Base-by-base conservation (phyloP, 1,140 invertebrate species). In the Conopomorpha cramerella region DNA sequence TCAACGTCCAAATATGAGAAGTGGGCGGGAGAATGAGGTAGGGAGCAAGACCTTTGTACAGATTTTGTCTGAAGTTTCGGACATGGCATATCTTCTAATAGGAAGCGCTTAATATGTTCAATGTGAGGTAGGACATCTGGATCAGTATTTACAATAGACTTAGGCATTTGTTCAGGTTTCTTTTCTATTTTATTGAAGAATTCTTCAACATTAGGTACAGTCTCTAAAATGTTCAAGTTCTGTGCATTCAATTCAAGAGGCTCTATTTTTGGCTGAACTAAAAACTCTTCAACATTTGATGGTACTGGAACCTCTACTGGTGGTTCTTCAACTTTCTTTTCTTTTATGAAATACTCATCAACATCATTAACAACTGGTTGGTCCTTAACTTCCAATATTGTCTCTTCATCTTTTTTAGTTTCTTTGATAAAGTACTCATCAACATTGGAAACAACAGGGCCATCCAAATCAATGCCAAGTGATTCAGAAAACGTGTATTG, bases 11-110 rank as follows among this genome's bases (percentile, higher is more conserved):
- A 45, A 38, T 49, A 60, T 38, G 38, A 70, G 49, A 32, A 61
- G 19, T 63, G 67, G 49, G 68, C 61, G 1, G 71, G 71, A 4
- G 71, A 70, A 45, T 73, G 71, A 23, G 71, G 68, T n/a, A 73
- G 56, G 14, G 68, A 73, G 41, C 51, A 65, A n/a, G 66, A 56
- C 41, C 50, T 58, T 41, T 71, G 71, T 17, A 46, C 49, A 38
- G 44, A 56, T 41, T 59, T 72, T 8, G 8, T 6, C 4, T 32
- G 12, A 8, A 58, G 45, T 44, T 67, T 76, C 0, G 48, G 43
- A 44, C 61, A 59, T 15, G 59, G 48, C 27, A 61, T 46, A 19
- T 71, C 71, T 38, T 67, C 68, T 15, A 71, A 36, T 3, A 76
- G 46, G 41, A 55, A 72, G 35, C 48, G 53, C 37, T 76, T 72